These are phyloP conservation scores for Magallana ariakensis DNA, from an alignment of 1,140 invertebrate genomes.

Conservation along the genomic window DNA sequence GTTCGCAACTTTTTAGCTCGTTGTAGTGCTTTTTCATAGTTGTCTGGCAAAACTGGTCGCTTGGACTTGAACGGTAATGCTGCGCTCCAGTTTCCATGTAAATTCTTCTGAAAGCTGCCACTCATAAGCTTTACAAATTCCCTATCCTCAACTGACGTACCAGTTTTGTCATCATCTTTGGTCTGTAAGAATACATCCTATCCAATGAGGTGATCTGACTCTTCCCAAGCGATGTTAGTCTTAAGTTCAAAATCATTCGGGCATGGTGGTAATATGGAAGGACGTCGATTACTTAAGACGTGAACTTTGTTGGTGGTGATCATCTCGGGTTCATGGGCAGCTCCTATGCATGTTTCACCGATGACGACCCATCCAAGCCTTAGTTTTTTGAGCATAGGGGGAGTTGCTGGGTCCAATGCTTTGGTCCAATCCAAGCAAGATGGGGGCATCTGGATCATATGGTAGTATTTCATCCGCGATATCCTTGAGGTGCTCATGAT, in stretches of 20 bases:
- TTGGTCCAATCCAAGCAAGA: constrained; percentile 55
- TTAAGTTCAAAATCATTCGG: constrained; percentile 17
- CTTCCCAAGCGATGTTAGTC: neutral
- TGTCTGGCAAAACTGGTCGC: neutral
- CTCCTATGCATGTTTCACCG: constrained; percentile 55
- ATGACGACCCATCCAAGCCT: constrained; percentile 59
- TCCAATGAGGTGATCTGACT: too few species aligned
- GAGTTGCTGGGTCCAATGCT: constrained; percentile 33
- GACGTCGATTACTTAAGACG: constrained; percentile 50
- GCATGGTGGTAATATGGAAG: constrained; percentile 49
- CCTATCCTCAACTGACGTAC: neutral
- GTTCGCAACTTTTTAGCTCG: too few species aligned
- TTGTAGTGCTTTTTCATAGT: neutral
- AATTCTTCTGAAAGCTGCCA: neutral
- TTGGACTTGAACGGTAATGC: neutral
- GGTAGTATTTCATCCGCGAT: too few species aligned
- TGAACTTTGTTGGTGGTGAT: constrained; percentile 54
- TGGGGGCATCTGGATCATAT: too few species aligned
- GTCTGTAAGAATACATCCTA: neutral
- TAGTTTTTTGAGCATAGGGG: constrained; percentile 57
- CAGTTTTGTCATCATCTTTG: neutral
- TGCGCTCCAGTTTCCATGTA: neutral
- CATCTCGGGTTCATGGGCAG: constrained; percentile 18
- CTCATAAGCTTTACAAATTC: neutral
- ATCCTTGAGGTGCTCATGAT: too few species aligned